Base-by-base conservation (phyloP, 2,113 vertebrate species). In the Leucopsar rothschildi region DNA sequence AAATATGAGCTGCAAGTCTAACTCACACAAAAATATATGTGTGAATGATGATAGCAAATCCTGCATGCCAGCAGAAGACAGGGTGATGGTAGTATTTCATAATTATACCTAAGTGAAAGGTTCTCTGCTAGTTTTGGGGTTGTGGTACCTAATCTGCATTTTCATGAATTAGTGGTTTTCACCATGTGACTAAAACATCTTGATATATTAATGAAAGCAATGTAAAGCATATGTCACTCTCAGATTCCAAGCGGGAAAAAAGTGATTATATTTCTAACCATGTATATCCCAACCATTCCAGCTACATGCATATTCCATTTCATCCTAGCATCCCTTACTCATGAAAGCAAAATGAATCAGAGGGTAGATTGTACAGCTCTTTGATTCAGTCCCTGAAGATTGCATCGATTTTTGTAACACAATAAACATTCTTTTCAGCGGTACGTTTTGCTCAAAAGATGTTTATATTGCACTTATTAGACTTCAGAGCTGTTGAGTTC, bases 1-100 rank as follows among this genome's bases (percentile, higher is more conserved):
- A 96, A 94, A 92, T 88, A 93, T 79, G 86, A 95, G 80, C 90
- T 92, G 77, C 65, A 94, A 97, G 90, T 84, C 94, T 90, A 94
- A 94, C 73, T 95, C 76, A 65, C 56, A 49, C 88, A 92, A 95
- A 96, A 97, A 95, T 92, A 73, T 47, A 88, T 69, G 88, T 93
- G 88, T 93, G 93, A 94, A 88, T 88, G 88, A 79, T 90, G 82
- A 75, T n/a, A 93, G 69, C 69, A 79, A 95, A 93, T 57, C 44
- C 73, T 71, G 22, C 25, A 31, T 86, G 93, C 92, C 88, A 95
- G 69, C 47, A 84, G 72, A 90, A 95, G 71, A 60, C 69, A 71
- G 76, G 47, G 20, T 92, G 88, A 50, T 68, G 71, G 47, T 86
- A 77, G 52, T 40, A 84, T 82, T 90, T 78, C 82, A 83, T 72